These are phyloP conservation scores for Venusia cambrica DNA, from an alignment of 2,888 invertebrate species.

Conservation along the genomic window DNA sequence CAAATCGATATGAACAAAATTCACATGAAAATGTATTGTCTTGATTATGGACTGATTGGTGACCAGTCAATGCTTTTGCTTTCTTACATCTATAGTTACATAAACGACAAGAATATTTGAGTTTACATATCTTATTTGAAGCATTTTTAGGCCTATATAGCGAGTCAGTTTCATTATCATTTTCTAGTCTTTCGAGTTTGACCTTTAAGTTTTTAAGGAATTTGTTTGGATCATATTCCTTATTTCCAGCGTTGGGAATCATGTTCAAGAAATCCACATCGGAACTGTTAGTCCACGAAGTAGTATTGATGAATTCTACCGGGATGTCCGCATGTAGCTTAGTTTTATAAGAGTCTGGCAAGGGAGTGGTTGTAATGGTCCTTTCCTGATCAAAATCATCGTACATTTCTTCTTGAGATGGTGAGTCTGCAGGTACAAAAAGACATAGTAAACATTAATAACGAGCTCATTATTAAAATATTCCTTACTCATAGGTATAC, in stretches of 20 bases:
- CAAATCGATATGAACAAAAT: conserved; percentile 11
- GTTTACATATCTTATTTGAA: not conserved
- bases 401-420: conserved; percentile 1
- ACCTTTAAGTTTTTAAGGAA: conserved; percentile 1
- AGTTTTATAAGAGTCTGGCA: not conserved
- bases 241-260: no score
- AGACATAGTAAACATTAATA: not conserved
- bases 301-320: no score
- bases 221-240: not conserved
- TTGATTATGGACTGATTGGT: conserved; percentile 3
- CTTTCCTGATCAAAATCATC: no score
- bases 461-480: no score
- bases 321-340: no score
- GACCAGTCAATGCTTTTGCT: not conserved
- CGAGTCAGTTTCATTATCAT: not conserved
- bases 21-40: not conserved
- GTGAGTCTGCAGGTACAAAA: no score
- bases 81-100: conserved; percentile 6
- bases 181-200: not conserved
- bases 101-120: not conserved
- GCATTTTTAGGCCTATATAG: not conserved
- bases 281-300: no score
- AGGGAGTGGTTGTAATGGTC: no score
- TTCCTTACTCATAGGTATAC: no score
- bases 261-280: no score